phyloP scores from a whole-genome alignment of 1,140 invertebrate species.

The Zaprionus capensis region DNA sequence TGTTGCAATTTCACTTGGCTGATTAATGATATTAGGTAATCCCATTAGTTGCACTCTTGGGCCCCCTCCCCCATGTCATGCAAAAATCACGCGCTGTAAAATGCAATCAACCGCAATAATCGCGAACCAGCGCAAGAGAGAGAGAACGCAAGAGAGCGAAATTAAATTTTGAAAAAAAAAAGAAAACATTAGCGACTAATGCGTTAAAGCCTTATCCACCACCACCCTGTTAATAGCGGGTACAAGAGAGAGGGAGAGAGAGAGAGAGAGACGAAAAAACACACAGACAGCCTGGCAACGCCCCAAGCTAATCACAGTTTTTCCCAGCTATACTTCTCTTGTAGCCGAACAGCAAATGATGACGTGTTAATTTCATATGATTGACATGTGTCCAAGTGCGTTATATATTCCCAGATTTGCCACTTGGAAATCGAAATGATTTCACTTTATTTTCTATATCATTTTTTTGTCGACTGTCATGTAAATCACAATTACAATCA shows the following conservation, averaged over 20 bases:
- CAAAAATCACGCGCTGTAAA: slow-evolving; percentile 40
- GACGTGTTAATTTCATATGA: slow-evolving; percentile 78
- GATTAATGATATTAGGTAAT: slow-evolving; percentile 80
- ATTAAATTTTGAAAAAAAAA: slow-evolving; percentile 21
- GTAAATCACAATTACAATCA: slow-evolving; percentile 37
- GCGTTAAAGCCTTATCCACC: slow-evolving; percentile 45
- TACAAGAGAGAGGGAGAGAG: not conserved
- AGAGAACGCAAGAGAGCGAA: slow-evolving; percentile 17
- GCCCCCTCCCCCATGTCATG: slow-evolving; percentile 5
- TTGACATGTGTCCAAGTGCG: slow-evolving; percentile 70
- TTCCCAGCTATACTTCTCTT: slow-evolving; percentile 9
- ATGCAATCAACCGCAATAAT: slow-evolving; percentile 75
- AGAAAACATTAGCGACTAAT: slow-evolving; percentile 67
- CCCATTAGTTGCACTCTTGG: slow-evolving; percentile 52
- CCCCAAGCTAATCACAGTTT: slow-evolving; percentile 53
- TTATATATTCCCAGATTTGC: not conserved
- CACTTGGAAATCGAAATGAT: slow-evolving; percentile 12
- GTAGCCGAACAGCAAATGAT: slow-evolving; percentile 37
- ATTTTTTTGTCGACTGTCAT: slow-evolving; percentile 28
- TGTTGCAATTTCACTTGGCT: slow-evolving; percentile 59
- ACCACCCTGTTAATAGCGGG: slow-evolving; percentile 5
- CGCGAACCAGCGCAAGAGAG: slow-evolving; percentile 33
- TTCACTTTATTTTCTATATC: not conserved
- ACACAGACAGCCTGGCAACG: not conserved
- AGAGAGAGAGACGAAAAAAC: not conserved